Evolutionary conservation across 92 coral and sea anemone species (phyloP), one percentile per base, ranked within the genome.

Genomic region (Galaxea fascicularis): DNA sequence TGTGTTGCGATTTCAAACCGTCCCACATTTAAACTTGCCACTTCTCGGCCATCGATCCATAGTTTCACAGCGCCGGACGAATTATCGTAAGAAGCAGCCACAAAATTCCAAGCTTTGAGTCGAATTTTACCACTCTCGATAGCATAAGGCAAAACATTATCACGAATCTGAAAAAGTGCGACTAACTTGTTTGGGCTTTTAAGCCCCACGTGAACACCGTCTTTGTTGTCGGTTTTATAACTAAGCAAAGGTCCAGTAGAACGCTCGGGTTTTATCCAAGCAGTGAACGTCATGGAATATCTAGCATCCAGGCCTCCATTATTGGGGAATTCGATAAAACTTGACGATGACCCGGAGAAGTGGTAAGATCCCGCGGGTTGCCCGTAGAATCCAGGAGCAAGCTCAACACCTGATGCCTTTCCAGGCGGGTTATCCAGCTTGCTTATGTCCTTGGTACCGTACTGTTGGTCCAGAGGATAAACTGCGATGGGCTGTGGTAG

Each of bases 351-450:
- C 53, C 87, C 87, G 54, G 82, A 44, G 74, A 83, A 83, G 52
- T 49, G 13, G 77, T 31, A 83, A 16, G 87, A 83, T 73, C 87
- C 87, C 73, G 49, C 87, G 81, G 82, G 87, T 83, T 83, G 87
- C 41, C 82, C 82, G 82, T 74, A 83, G 47, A 58, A 8, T n/a
- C 87, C 87, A 15, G 74, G 71, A 0, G 74, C 81, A 45, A 45
- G 80, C 17, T 63, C 11, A 29, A 83, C 87, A 24, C 81, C 66
- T 5, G 0, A 10, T 17, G 62, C 74, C 28, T 58, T 60, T 51
- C 87, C 87, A 3, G 82, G 27, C 3, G 87, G 87, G 39, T 83
- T 83, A 6, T 74, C 28, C 1, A 9, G 44, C 4, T 11, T 29
- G 18, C 87, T 75, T 26, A 83, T 83, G 74, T 83, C 87, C 21